These are phyloP conservation scores for Philopedon plagiatum DNA, from an alignment of 2,888 invertebrate genomes.

Conservation along the genomic window DNA sequence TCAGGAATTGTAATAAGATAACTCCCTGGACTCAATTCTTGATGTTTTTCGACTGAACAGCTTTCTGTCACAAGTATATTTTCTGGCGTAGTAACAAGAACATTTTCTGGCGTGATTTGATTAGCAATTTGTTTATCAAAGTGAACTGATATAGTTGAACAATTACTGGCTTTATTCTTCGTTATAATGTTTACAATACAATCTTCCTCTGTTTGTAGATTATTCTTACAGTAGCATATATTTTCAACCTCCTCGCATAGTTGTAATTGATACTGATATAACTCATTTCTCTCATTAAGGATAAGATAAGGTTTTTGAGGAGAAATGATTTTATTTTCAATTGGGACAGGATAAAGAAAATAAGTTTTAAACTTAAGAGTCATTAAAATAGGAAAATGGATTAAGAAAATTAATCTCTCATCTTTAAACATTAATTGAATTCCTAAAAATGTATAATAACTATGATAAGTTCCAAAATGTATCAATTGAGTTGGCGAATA, in stretches of 20 bases:
- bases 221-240: slow-evolving; percentile 1
- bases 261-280: slow-evolving; percentile 7
- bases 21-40: not conserved
- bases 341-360: slow-evolving; percentile 11
- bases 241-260: slow-evolving; percentile 13
- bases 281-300: slow-evolving; percentile 16
- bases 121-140: not conserved
- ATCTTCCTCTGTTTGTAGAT: not conserved
- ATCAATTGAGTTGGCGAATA: not conserved
- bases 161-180: not conserved
- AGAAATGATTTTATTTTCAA: slow-evolving; percentile 17
- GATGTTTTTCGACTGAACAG: not conserved
- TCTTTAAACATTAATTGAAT: not conserved
- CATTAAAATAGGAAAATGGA: not conserved
- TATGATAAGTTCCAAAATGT: not conserved
- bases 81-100: not conserved
- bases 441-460: slow-evolving; percentile 10
- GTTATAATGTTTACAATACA: not conserved
- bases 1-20: not conserved
- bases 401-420: slow-evolving; percentile 2
- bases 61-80: not conserved
- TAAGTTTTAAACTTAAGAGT: not conserved
- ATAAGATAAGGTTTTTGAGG: slow-evolving; percentile 10
- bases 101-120: not conserved
- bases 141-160: not conserved